Evolutionary conservation across 2,113 vertebrate species (phyloP), one percentile per base, ranked within the genome.

Genomic region (Sitta europaea): DNA sequence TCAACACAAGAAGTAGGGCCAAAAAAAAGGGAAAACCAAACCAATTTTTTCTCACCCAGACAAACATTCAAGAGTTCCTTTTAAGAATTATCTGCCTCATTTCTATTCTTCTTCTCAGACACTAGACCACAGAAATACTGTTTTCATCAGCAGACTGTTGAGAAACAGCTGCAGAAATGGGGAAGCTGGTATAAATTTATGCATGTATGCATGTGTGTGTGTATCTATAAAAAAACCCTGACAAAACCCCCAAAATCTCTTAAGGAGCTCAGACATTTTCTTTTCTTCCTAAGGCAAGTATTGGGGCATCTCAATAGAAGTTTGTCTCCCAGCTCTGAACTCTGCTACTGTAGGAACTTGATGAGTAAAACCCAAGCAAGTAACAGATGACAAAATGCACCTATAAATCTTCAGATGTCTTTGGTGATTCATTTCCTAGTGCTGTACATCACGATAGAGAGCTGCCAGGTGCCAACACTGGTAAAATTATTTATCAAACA

Each of bases 141-240:
- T 90, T 96, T 87, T 72, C 72, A 94, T 77, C 90, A 90, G 78
- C 66, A 93, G 48, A 80, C 82, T 84, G 78, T 93, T 96, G 70
- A 94, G 82, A 95, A 96, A 88, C 89, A 95, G 90, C 88, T 96
- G 94, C 74, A 93, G 59, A 95, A 96, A 94, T 57, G 85, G 53
- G 90, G 92, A 96, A 95, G 82, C 63, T 92, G 33, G 14, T 70
- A 77, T 35, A 76, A 90, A 88, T 72, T 79, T 78, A 31, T 80
- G 29, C 4, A 5, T 14, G n/a, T 11, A 24, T 62, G 33, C 36
- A 31, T 47, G 16, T 25, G 8, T 23, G 5, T n/a, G 29, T 71
- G 4, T 36, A 31, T 48, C 23, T 76, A 19, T 19, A 2, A 51
- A 50, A 36, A n/a, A 50, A 55, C 43, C 3, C 20, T 18, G 31